Base-by-base conservation (phyloP, 2,113 vertebrate species). In the Nothobranchius furzeri region DNA sequence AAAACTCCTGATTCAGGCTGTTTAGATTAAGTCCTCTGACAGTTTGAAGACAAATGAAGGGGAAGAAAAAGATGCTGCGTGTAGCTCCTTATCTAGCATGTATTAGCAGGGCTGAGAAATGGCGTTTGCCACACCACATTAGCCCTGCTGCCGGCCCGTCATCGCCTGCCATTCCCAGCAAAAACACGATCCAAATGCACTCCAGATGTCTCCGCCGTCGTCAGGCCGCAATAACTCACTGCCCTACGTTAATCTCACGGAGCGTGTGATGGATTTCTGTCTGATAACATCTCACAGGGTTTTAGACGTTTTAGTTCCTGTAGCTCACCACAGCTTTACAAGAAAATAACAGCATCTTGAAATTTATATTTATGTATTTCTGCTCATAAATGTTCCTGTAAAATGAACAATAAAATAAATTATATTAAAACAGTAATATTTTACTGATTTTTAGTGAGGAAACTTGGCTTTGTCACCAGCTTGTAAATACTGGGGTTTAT, bases 1-100 rank as follows among this genome's bases (percentile, higher is more conserved):
- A 94, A 94, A 94, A 93, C 90, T 93, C 92, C 89, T 91, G 87
- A 89, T 70, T 84, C 93, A 79, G 73, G 61, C 60, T 63, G 68
- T 80, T 75, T 75, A 60, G 79, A 81, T 81, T 71, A 64, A 14
- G 20, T 40, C 46, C 68, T 73, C 51, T 25, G 54, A 35, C 15
- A 61, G 70, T 13, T 74, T 64, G 73, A 79, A 70, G 71, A 74
- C 60, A 60, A 73, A 76, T 62, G 76, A 84, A 64, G 78, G 73
- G 77, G 76, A 76, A 71, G 51, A 62, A 53, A 40, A 40, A 6
- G 79, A 83, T 56, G 54, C 75, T 73, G 75, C 84, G 69, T 15
- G 71, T 72, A 52, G 77, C 78, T 74, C 79, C 91, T 93, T 91
- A 91, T 93, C 90, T 87, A 70, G 59, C 70, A 54, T 64, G 68